phyloP scores from a whole-genome alignment of 2,113 vertebrate species.

The Chlamydotis undulata region DNA sequence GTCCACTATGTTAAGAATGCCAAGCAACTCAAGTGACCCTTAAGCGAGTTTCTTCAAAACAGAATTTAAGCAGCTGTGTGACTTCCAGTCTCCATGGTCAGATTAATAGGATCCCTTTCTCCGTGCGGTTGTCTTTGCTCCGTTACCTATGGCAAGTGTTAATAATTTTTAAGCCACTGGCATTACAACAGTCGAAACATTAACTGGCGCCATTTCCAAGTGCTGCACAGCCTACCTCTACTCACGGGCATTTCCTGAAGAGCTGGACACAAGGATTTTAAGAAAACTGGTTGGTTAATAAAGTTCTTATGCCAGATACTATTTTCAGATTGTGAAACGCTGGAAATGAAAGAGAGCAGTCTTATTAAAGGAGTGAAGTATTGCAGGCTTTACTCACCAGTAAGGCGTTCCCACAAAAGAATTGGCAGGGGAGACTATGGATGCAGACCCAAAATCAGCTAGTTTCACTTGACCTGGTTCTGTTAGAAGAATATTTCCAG shows the following conservation, averaged over 20 bases:
- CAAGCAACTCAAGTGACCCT: neutral
- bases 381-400: slow-evolving; percentile 82
- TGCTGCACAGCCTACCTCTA: neutral
- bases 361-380: neutral
- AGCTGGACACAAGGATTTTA: neutral
- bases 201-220: neutral
- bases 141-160: neutral
- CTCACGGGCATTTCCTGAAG: neutral
- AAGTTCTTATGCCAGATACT: neutral
- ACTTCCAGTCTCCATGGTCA: neutral
- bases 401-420: slow-evolving; percentile 99
- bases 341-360: neutral
- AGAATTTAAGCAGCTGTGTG: neutral
- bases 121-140: neutral
- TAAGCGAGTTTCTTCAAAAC: neutral
- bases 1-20: slow-evolving; percentile 1
- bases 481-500: slow-evolving; percentile 98
- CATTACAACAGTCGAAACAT: neutral
- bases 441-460: slow-evolving; percentile 98
- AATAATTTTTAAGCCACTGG: neutral
- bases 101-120: neutral
- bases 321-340: neutral
- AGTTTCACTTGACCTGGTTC: slow-evolving; percentile 98
- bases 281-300: neutral
- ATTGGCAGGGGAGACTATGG: slow-evolving; percentile 96